Base-by-base conservation (phyloP, 2,113 vertebrate genomes). In the Plestiodon gilberti region DNA sequence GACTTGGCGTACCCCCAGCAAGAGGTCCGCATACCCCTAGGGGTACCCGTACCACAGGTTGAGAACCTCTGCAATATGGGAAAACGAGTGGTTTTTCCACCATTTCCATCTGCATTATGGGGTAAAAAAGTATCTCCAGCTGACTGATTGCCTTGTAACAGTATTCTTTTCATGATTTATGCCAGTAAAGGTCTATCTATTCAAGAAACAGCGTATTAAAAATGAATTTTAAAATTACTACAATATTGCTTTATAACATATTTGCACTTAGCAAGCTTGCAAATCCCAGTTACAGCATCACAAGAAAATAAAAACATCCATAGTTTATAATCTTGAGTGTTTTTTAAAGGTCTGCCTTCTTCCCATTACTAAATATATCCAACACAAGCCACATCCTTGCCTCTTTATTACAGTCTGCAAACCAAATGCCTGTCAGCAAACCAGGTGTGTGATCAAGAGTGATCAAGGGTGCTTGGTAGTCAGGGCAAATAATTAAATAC, bases 391-490 rank as follows among this genome's bases (percentile, higher is more conserved):
- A 90, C 15, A 43, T 6, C 87, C 75, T 20, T 69, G 33, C 69
- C 85, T 62, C 2, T 18, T 22, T 2, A 79, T 22, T 17, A 80
- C 30, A 59, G 48, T 6, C 43, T 55, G 75, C n/a, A 87, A 74
- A 18, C 23, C 3, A 40, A 86, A 28, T 18, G 40, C 1, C 65
- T 85, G 83, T 75, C 38, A 57, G 1, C 86, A 83, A 93, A 91
- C 30, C 8, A 79, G 28, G 28, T 84, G 71, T 84, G 59, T 59
- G 76, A 88, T 65, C 69, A 83, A 5, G 52, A 14, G 30, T 62
- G n/a, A 88, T 2, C 28, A 85, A 59, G 5, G 71, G 18, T 2
- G 0, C 28, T 75, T 88, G 4, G 70, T 88, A 82, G 73, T 57
- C 71, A 67, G 11, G 33, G 14, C 11, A 69, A 30, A 28, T 7